Evolutionary conservation across 2,888 invertebrate species (phyloP).

Genomic region (Pelosia muscerda): DNA sequence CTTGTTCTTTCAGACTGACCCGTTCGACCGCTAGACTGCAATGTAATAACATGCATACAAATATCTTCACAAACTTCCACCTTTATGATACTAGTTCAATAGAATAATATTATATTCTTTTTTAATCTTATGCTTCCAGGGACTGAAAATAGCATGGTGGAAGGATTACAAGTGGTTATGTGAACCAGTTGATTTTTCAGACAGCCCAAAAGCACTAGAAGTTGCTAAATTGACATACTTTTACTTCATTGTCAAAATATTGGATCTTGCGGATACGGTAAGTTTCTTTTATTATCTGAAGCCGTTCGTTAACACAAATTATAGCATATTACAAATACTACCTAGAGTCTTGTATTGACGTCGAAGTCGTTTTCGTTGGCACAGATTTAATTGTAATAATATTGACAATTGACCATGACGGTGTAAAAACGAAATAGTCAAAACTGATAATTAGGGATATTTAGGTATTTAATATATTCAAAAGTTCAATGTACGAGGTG

Average conservation of each 20-base stretch:
- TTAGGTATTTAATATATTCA: background rate
- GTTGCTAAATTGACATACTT: slow-evolving; percentile 53
- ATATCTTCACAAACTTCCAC: background rate
- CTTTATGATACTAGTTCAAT: background rate
- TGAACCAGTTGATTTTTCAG: slow-evolving; percentile 71
- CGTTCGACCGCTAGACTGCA: no score
- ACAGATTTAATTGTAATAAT: no score
- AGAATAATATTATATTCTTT: slow-evolving; percentile 18
- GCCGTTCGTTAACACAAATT: background rate
- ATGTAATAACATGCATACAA: no score
- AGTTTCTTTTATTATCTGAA: slow-evolving; percentile 45
- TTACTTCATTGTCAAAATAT: slow-evolving; percentile 69
- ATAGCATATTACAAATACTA: background rate
- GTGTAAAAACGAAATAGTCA: background rate
- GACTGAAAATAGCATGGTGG: slow-evolving; percentile 74
- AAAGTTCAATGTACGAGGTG: background rate
- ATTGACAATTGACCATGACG: no score
- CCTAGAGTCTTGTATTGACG: no score
- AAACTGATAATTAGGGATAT: background rate
- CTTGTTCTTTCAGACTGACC: no score
- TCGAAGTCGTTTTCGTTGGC: no score
- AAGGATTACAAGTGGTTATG: slow-evolving; percentile 76
- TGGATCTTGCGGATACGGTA: slow-evolving; percentile 78
- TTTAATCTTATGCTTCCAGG: slow-evolving; percentile 50
- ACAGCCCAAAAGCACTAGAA: slow-evolving; percentile 47